Base-by-base conservation (phyloP, 2,888 invertebrate genomes). In the Hybos culiciformis region DNA sequence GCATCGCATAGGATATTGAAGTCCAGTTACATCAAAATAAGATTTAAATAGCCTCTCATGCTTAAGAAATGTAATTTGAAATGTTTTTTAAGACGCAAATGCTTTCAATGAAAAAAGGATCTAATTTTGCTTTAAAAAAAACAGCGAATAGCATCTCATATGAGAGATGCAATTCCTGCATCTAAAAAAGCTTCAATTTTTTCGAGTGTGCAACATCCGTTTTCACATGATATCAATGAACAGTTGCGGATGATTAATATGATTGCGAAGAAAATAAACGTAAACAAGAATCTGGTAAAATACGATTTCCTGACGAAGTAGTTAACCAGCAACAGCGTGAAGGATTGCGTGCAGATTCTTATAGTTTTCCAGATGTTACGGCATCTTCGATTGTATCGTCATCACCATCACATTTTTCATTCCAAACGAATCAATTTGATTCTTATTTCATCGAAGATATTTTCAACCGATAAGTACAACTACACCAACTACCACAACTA, bases 241-340 rank as follows among this genome's bases (percentile, higher is more conserved):
- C 50, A 48, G 24, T 17, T 50, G 3, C 43, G 42, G 4, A 40
- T 45, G 5, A 50, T 50, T n/a, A 48, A 48, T 41, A 37, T 43
- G 29, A 47, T 50, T 21, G 46, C 48, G 48, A 48, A 21, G 50
- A 50, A 15, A 48, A 47, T 33, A 42, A 45, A 26, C 37, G 41
- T 37, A 39, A 38, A 17, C 15, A 42, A 21, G 32, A 42, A 41
- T 8, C 39, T 15, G 34, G 17, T 18, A 38, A 39, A 7, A 32
- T 48, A 5, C 36, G 39, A 20, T 46, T 48, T 31, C 48, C 50
- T 12, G 12, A 42, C 5, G 34, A 39, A 17, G 9, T 24, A 9
- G 15, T 11, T n/a, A 11, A 7, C 6, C 17, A 4, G 19, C 7
- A 19, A 20, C 5, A 12, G 19, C 7, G 11, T 19, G 5, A 32